Percentiles rank a stretch among this genome's conserved stretches.
These are phyloP conservation scores for Peromyscus maniculatus DNA, from an alignment of 2,113 vertebrate genomes.

Conservation along the genomic window DNA sequence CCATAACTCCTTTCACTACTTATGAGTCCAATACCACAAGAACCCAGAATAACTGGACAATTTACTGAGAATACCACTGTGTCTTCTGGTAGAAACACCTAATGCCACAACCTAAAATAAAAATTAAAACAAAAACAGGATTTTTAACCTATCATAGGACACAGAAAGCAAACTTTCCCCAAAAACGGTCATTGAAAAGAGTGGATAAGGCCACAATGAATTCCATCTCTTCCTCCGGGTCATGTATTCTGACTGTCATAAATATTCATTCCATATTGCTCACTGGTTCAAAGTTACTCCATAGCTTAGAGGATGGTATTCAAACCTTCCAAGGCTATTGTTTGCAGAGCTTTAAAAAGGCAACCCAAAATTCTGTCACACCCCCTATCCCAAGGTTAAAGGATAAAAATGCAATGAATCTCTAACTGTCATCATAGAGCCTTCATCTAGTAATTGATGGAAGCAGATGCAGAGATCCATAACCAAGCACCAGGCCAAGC, in stretches of 20 bases:
- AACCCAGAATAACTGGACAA: neutral
- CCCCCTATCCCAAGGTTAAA: neutral
- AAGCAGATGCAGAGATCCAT: too few relatives aligned
- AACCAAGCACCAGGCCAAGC: too few relatives aligned
- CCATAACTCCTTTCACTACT: neutral
- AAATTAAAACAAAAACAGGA: neutral
- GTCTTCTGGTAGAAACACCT: neutral
- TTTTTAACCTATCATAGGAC: neutral
- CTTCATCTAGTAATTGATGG: too few relatives aligned
- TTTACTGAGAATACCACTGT: neutral
- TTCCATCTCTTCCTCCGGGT: neutral
- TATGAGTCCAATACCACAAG: conserved; percentile 16
- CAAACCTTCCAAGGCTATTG: neutral
- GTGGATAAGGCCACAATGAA: neutral
- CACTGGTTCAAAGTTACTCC: neutral
- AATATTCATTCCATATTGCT: neutral
- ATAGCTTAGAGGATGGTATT: neutral
- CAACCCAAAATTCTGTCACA: neutral
- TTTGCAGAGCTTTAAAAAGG: neutral
- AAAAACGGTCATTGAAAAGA: neutral
- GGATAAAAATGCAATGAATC: neutral
- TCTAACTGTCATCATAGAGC: neutral
- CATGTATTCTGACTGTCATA: neutral
- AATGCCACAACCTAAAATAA: neutral
- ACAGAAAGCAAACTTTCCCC: neutral